These are phyloP conservation scores for Pempheris klunzingeri DNA, from an alignment of 2,797 vertebrate genomes.

Conservation along the genomic window DNA sequence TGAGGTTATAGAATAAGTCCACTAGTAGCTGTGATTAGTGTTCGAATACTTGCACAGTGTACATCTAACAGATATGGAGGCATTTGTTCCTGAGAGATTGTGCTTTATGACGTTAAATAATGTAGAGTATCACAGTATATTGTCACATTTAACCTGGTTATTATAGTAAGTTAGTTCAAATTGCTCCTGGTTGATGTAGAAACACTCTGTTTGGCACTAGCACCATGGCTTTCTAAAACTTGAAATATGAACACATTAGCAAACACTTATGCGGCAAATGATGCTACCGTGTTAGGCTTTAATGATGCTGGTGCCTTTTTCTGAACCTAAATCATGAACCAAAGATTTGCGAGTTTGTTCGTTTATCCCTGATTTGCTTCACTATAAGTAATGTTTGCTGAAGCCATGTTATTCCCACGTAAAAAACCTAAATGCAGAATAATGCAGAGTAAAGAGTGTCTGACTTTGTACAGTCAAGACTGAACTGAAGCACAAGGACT, in stretches of 20 bases:
- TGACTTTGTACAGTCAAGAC: not conserved
- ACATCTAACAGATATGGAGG: not conserved
- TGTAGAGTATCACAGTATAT: not conserved
- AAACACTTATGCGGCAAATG: conserved; percentile 8
- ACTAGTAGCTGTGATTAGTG: not conserved
- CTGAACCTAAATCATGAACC: not conserved
- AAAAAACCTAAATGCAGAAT: not conserved
- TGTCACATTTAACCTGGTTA: not conserved
- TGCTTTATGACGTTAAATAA: not conserved
- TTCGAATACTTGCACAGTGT: too few species aligned
- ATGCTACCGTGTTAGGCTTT: not conserved
- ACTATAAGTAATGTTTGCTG: not conserved
- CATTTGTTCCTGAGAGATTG: not conserved
- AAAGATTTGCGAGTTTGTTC: not conserved
- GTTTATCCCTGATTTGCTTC: not conserved
- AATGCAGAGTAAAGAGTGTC: too few species aligned
- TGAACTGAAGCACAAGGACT: not conserved
- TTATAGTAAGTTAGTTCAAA: not conserved
- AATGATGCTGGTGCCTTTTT: not conserved
- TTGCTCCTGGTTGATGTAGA: not conserved
- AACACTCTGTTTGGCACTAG: not conserved
- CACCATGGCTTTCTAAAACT: not conserved
- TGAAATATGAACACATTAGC: not conserved
- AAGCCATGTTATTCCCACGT: not conserved
- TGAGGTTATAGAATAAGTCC: not conserved